Evolutionary conservation across 1,140 invertebrate genomes (phyloP).

Genomic region (Atta colombica): DNA sequence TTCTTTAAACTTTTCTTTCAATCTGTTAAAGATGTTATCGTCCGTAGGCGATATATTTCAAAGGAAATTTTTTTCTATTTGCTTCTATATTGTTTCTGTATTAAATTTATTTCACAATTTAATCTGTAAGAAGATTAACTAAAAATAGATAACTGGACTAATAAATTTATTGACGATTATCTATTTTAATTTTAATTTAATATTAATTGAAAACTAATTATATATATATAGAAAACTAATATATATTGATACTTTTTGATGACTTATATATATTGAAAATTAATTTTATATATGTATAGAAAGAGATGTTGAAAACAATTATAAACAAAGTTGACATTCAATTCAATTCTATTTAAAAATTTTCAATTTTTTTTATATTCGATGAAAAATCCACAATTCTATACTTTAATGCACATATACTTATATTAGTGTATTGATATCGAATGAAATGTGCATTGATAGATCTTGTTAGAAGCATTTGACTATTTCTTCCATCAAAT

Average conservation of each 20-base stretch:
- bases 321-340: background rate
- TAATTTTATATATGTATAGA: background rate
- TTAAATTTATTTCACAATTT: background rate
- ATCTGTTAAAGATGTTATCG: conserved; percentile 30
- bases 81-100: background rate
- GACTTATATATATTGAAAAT: background rate
- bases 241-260: no score
- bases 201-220: background rate
- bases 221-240: no score
- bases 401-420: background rate
- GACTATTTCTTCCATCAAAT: conserved; percentile 55
- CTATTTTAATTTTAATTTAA: background rate
- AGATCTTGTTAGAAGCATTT: conserved; percentile 27
- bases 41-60: background rate
- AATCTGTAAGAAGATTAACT: background rate
- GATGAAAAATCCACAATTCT: background rate
- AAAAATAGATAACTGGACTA: background rate
- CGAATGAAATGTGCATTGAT: background rate
- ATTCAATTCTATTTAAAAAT: background rate
- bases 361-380: background rate
- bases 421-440: background rate
- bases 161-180: conserved; percentile 13
- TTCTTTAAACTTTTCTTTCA: conserved; percentile 72
- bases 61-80: background rate
- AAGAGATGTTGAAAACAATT: background rate